Percentiles rank a stretch among this genome's conserved stretches.
These are phyloP conservation scores for Ennomos fuscantarius DNA, from an alignment of 2,888 invertebrate genomes.

Conservation along the genomic window DNA sequence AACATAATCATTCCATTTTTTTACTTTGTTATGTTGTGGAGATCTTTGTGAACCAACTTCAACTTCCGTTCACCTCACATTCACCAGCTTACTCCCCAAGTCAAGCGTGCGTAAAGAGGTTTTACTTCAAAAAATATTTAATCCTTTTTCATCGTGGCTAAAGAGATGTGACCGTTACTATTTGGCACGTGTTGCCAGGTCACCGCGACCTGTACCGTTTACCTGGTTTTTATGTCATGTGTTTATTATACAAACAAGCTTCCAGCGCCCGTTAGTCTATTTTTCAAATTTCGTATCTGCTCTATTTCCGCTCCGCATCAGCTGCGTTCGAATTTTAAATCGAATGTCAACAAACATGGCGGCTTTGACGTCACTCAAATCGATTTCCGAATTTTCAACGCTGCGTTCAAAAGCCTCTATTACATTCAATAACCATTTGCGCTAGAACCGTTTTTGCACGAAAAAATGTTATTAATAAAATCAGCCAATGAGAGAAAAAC, in stretches of 20 bases:
- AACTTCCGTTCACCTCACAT: too few species aligned
- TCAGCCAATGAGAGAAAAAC: constrained; percentile 41
- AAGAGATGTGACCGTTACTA: constrained; percentile 51
- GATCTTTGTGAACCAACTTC: too few species aligned
- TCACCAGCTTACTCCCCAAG: too few species aligned
- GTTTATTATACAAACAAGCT: constrained; percentile 52
- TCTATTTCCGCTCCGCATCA: constrained; percentile 62
- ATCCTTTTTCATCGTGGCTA: constrained; percentile 9
- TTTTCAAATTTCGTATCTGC: constrained; percentile 63
- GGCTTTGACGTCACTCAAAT: constrained; percentile 64
- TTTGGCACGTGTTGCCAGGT: constrained; percentile 59
- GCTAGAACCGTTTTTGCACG: constrained; percentile 41
- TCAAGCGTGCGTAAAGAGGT: too few species aligned
- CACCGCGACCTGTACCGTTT: constrained; percentile 51
- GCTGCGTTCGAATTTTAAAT: constrained; percentile 56
- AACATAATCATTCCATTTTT: too few species aligned
- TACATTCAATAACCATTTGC: constrained; percentile 45
- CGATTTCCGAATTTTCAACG: constrained; percentile 69
- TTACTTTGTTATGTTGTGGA: too few species aligned
- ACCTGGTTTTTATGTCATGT: constrained; percentile 48
- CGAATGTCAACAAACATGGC: constrained; percentile 75
- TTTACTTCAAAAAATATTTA: too few species aligned
- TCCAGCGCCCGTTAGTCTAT: constrained; percentile 55
- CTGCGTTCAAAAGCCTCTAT: constrained; percentile 47
- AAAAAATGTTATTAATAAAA: constrained; percentile 43